These are phyloP conservation scores for Aleadryas rufinucha DNA, from an alignment of 2,113 vertebrate species.

Conservation along the genomic window DNA sequence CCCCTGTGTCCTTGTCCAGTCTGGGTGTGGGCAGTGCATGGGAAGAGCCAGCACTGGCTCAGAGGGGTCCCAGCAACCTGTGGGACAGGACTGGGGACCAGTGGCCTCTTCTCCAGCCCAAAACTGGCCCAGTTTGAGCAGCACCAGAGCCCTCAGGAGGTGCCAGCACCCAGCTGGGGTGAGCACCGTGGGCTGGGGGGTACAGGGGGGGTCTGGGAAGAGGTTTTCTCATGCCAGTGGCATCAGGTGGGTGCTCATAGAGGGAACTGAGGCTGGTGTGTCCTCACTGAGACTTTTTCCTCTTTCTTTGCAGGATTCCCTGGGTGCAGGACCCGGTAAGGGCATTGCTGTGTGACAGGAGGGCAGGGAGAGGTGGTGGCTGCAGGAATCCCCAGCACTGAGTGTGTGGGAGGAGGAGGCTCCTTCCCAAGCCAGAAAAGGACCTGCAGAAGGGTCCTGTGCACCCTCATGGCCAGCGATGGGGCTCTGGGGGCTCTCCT, in stretches of 20 bases:
- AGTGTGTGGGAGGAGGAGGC: background rate
- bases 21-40: background rate
- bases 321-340: conserved; percentile 73
- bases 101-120: background rate
- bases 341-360: background rate
- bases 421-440: background rate
- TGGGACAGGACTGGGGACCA: background rate
- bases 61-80: background rate
- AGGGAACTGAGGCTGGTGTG: accelerated
- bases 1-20: accelerated
- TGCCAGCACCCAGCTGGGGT: background rate
- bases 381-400: background rate
- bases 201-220: background rate
- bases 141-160: background rate
- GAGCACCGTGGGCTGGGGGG: accelerated
- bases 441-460: background rate
- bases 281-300: background rate
- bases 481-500: background rate
- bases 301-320: conserved; percentile 59
- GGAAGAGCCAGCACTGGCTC: background rate
- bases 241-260: accelerated
- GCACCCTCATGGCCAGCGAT: accelerated
- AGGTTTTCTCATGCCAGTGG: background rate
- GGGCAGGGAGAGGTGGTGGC: background rate
- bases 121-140: background rate